Base-by-base conservation (phyloP, 1,140 invertebrate species). In the Danaus plexippus region DNA sequence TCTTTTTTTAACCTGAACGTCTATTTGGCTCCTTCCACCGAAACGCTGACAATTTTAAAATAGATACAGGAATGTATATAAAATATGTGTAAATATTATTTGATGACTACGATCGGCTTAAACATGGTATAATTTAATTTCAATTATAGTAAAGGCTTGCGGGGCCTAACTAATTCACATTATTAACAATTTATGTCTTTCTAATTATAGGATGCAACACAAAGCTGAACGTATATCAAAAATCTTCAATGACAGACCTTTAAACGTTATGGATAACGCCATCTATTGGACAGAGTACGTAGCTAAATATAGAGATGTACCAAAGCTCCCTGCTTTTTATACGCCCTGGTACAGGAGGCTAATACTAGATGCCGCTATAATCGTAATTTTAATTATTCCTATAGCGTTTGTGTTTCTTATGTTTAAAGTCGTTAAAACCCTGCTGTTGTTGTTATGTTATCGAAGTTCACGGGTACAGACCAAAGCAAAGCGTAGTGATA, bases 271-370 rank as follows among this genome's bases (percentile, higher is more conserved):
- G 56, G 78, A 89, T 0, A 77, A 80, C 59, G 89, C 88, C 40
- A 76, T 88, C 69, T 89, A 87, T 75, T 89, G 89, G 89, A 83
- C 88, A 9, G 88, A 89, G 66, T 85, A 89, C 42, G 84, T 89
- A 60, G 70, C 88, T 6, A 75, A 79, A 13, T 75, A 87, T 9
- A 66, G 78, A 40, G 69, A 72, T 0, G 73, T 75, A 13, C 77
- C 82, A 2, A 68, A 10, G 51, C 69, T 12, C 22, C 22, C 47
- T 76, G 9, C 73, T 76, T 1, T 57, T 67, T 0, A 69, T 73
- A 47, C 57, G 57, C 6, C 73, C 42, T 80, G 71, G 73, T 80
- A 74, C 54, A 54, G 72, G 45, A 60, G 47, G n/a, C 57, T 57
- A 9, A 68, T 75, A 52, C 47, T 80, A 80, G 80, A 83, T 80